Evolutionary conservation across 2,888 invertebrate genomes (phyloP), one percentile per base, ranked within the genome.

Genomic region (Hydraecia micacea): DNA sequence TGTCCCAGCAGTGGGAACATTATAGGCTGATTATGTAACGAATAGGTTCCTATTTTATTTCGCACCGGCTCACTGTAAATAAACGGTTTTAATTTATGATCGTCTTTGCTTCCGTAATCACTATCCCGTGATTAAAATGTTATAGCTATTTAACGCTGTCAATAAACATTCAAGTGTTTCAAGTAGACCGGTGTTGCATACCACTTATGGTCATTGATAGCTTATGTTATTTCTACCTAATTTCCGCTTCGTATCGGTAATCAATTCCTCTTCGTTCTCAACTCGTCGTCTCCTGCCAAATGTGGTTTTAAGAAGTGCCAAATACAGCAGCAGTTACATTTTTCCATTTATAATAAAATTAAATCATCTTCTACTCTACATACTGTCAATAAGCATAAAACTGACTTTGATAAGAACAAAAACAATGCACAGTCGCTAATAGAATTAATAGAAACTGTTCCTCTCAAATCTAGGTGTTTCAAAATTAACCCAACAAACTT

Each of bases 71-170:
- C 32, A 3, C 15, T 39, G 5, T 75, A 69, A 46, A 67, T 28
- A 25, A 18, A n/a, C 25, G 18, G 25, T 32, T 69, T 65, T 65
- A 62, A 77, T 58, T 72, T 72, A 58, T 28, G 18, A 28, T 65
- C 65, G 13, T 60, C n/a, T 18, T 15, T 18, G 25, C 65, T 73
- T 79, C 68, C 60, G 72, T 72, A 52, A 60, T 83, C 28, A 75
- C 39, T 13, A 65, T 63, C 52, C 42, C 18, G 58, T 63, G 25
- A 72, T 83, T 81, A 78, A 46, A 32, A 79, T 66, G 52, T 32
- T 73, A 79, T 84, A 36, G 15, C 21, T 73, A 60, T 77, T 83
- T 46, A 60, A 80, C 21, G 42, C 36, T n/a, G 28, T 46, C 39
- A 52, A 72, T 81, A 79, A 79, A 52, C 36, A 55, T 68, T 65